These are phyloP conservation scores for Allolobophora icterica DNA, from an alignment of 2,888 invertebrate species.

Conservation along the genomic window DNA sequence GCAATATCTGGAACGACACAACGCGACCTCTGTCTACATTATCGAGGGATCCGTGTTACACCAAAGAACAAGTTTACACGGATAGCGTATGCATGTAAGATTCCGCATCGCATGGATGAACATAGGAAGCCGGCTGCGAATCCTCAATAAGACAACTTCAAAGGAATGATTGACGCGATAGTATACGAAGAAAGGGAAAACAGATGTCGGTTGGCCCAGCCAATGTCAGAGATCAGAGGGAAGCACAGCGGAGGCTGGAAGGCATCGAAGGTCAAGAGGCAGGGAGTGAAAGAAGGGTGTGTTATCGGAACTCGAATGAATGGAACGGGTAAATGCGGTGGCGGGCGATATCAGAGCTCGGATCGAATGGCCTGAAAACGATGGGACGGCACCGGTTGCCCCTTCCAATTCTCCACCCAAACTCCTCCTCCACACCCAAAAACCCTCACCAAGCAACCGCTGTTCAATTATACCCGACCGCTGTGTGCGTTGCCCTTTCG, in stretches of 20 bases:
- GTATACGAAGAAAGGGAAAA: background rate
- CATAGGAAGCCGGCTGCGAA: background rate
- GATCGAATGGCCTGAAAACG: background rate
- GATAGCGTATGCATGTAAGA: background rate
- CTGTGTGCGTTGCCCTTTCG: too few relatives aligned
- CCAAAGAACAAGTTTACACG: background rate
- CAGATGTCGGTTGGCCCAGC: background rate
- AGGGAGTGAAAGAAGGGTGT: background rate
- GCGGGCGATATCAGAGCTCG: background rate
- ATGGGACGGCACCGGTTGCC: background rate
- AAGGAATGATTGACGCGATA: background rate
- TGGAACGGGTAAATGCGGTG: background rate
- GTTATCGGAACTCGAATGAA: background rate
- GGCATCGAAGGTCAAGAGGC: background rate
- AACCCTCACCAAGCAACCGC: background rate
- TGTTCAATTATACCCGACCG: too few relatives aligned
- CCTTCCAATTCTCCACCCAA: background rate
- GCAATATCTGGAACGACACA: background rate
- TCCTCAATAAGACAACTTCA: background rate
- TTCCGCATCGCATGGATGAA: background rate
- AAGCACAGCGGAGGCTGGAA: background rate
- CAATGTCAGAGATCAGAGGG: background rate
- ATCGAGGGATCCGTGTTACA: slow-evolving; percentile 4
- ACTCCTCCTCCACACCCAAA: background rate
- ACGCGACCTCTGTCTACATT: background rate